A percentile compares a stretch with the other conserved stretches of the same genome.
Conservation (phyloP, 2,113 vertebrate genomes). For the Colaptes auratus region DNA sequence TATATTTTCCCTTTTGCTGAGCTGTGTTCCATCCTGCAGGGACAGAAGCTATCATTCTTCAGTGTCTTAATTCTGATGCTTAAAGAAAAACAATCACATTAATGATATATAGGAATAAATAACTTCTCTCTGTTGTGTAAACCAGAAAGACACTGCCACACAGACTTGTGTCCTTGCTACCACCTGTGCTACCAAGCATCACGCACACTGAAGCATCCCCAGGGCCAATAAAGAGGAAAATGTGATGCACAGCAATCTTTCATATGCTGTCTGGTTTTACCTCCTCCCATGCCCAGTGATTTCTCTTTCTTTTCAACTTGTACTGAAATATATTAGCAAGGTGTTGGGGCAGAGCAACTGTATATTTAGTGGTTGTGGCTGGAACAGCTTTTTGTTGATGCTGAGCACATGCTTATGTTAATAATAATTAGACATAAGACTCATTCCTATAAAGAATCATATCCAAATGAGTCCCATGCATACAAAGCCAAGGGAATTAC, state of each 20-base stretch:
- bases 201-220: background rate
- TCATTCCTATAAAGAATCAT: background rate
- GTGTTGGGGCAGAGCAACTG: background rate
- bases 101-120: background rate
- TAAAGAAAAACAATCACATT: background rate
- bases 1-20: background rate
- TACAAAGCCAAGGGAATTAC: background rate
- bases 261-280: background rate
- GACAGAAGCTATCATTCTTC: background rate
- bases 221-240: background rate
- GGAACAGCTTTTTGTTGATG: constrained; percentile 10
- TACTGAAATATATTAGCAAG: background rate
- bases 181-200: background rate
- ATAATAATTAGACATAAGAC: background rate
- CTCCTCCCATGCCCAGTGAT: background rate
- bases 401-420: background rate
- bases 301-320: background rate
- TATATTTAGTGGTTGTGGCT: background rate
- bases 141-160: background rate
- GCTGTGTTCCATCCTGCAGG: background rate
- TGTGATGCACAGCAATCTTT: accelerated
- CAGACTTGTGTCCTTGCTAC: background rate
- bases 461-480: background rate
- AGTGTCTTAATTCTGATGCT: background rate
- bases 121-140: background rate